Percentiles rank a stretch among this genome's conserved stretches.
phyloP scores from a whole-genome alignment of 2,113 vertebrate species.

The Equus przewalskii region DNA sequence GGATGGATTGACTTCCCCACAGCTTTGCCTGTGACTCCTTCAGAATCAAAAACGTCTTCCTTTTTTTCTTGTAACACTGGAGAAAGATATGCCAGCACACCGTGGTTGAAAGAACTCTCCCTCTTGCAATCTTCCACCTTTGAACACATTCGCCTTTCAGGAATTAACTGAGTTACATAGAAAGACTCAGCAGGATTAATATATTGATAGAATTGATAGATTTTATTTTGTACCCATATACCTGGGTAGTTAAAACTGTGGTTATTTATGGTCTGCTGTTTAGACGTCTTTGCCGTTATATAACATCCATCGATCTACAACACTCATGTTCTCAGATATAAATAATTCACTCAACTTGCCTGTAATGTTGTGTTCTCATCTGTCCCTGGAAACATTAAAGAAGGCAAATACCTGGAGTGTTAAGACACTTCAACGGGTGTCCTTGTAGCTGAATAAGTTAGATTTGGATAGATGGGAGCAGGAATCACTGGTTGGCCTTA shows the following conservation, averaged over 20 bases:
- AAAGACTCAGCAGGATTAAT: slow-evolving; percentile 11
- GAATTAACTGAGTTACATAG: background rate
- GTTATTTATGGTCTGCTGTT: slow-evolving; percentile 5
- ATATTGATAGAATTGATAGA: slow-evolving; percentile 2
- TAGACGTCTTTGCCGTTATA: background rate
- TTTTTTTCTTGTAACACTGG: background rate
- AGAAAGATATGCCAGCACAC: background rate
- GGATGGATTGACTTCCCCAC: background rate
- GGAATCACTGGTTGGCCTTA: background rate
- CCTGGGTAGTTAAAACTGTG: background rate
- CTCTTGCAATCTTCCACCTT: background rate
- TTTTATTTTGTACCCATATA: slow-evolving; percentile 5
- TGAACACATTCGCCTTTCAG: background rate
- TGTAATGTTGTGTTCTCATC: slow-evolving; percentile 8
- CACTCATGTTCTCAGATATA: background rate
- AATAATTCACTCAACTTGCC: slow-evolving; percentile 45
- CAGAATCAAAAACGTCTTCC: background rate
- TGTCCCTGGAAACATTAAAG: background rate
- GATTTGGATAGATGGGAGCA: background rate
- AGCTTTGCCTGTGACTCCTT: background rate
- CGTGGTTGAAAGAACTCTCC: background rate
- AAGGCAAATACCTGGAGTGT: background rate
- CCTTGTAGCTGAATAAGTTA: background rate
- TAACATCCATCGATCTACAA: background rate
- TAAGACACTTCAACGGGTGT: background rate